These are phyloP conservation scores for Eonycteris spelaea DNA, from an alignment of 2,113 vertebrate species.

Conservation along the genomic window DNA sequence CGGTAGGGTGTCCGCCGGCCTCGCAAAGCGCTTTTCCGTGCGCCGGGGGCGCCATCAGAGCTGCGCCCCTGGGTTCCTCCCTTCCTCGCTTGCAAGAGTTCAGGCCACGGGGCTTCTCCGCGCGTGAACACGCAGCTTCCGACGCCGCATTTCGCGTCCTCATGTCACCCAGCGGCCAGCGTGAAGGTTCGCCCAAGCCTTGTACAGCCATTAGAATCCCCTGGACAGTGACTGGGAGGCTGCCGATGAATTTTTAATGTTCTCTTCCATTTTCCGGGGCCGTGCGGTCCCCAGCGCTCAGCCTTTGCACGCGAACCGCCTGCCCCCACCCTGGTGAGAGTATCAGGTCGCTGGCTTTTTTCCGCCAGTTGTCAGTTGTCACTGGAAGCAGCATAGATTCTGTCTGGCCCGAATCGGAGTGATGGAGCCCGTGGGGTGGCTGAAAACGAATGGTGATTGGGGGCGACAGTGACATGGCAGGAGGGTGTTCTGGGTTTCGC, in stretches of 20 bases:
- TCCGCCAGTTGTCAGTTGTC: neutral
- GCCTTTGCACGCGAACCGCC: conserved; percentile 42
- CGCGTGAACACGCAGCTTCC: neutral
- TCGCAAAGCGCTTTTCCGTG: neutral
- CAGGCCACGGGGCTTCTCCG: neutral
- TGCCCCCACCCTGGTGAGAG: neutral
- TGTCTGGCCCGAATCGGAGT: neutral
- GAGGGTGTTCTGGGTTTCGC: neutral
- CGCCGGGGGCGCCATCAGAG: neutral
- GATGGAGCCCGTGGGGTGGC: too few relatives aligned
- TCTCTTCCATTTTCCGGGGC: conserved; percentile 32
- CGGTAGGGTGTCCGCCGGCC: neutral
- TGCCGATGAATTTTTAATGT: conserved; percentile 67
- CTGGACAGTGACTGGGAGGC: conserved; percentile 4
- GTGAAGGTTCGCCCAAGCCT: neutral
- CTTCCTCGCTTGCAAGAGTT: neutral
- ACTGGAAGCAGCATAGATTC: neutral
- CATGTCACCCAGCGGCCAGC: neutral
- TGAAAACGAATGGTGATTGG: neutral
- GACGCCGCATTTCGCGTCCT: too few relatives aligned
- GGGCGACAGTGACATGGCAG: neutral
- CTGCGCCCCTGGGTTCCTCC: neutral
- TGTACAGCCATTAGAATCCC: conserved; percentile 17
- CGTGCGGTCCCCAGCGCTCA: neutral
- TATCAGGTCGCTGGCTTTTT: neutral